Evolutionary conservation across 2,888 invertebrate genomes (phyloP), one percentile per base, ranked within the genome.

Genomic region (Ennomos erosarius): DNA sequence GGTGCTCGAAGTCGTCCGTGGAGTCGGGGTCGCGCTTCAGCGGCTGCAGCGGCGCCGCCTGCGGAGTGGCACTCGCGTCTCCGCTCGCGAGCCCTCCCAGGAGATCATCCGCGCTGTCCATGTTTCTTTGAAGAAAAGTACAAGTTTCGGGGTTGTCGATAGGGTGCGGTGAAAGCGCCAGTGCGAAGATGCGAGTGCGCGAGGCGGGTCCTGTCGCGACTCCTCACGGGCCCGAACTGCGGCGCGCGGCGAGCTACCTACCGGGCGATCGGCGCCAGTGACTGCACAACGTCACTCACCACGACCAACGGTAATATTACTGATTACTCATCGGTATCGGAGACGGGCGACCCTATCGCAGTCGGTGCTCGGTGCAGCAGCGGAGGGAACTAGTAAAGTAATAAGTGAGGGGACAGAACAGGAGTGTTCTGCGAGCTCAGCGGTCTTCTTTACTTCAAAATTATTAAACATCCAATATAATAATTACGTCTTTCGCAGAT

Each of bases 1-100:
- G 88, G 82, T 96, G 95, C 83, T 96, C 96, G 81, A 96, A 96
- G 87, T 96, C 96, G 76, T 96, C 96, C 64, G 94, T 90, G 35
- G 96, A 96, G 79, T 96, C 95, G 76, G 94, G 93, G 68, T 95
- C 95, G 63, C 95, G 93, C 74, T 91, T 92, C 76, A 90, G 79
- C 54, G 75, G 69, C 55, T 75, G 52, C 40, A 55, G 53, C 44
- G 64, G 56, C 34, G 59, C 16, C 45, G 60, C 11, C 42, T 55
- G 57, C 43, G 50, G 50, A 11, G 43, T 38, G 60, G 65, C 36
- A 50, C 66, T 52, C 12, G 71, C 55, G 67, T 91, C 90, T 39
- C 90, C 90, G 69, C 85, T 81, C 51, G 82, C 88, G 64, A 87
- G 79, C 35, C 82, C 87, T 51, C 83, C 83, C 63, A 88, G 78